Percentiles rank a stretch among this genome's conserved stretches.
These are phyloP conservation scores for Tethea ocularis DNA, from an alignment of 2,888 invertebrate genomes.

Conservation along the genomic window DNA sequence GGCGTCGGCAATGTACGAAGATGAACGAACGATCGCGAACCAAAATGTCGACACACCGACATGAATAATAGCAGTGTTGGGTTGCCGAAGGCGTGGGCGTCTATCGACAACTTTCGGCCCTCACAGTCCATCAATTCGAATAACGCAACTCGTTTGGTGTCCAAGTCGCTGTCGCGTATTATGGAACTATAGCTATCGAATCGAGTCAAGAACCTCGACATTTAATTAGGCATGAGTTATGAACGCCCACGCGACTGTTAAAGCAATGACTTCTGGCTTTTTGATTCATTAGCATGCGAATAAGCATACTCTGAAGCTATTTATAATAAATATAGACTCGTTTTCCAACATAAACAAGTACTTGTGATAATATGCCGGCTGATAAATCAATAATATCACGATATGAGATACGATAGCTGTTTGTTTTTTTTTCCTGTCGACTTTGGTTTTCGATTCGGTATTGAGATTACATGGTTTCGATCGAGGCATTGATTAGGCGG, in stretches of 20 bases:
- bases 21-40: slow-evolving; percentile 46
- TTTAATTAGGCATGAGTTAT: slow-evolving; percentile 77
- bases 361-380: slow-evolving; percentile 11
- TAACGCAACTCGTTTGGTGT: slow-evolving; percentile 36
- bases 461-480: slow-evolving; percentile 30
- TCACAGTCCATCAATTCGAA: slow-evolving; percentile 35
- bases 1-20: slow-evolving; percentile 43
- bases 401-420: slow-evolving; percentile 12
- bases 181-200: slow-evolving; percentile 44
- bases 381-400: slow-evolving; percentile 11
- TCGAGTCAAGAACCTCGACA: slow-evolving; percentile 72
- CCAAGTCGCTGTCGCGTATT: slow-evolving; percentile 33
- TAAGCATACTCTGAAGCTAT: slow-evolving; percentile 36
- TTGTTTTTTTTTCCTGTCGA: slow-evolving; percentile 31
- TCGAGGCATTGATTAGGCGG: slow-evolving; percentile 50
- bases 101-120: slow-evolving; percentile 21
- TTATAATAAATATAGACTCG: slow-evolving; percentile 28
- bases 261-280: slow-evolving; percentile 71
- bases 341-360: slow-evolving; percentile 31
- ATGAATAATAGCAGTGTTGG: slow-evolving; percentile 48
- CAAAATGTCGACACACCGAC: slow-evolving; percentile 46
- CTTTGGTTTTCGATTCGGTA: slow-evolving; percentile 34
- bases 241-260: slow-evolving; percentile 66
- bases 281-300: slow-evolving; percentile 69
- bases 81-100: slow-evolving; percentile 38